These are phyloP conservation scores for Anoncus sp. DNA, from an alignment of 2,888 invertebrate species.

Conservation along the genomic window DNA sequence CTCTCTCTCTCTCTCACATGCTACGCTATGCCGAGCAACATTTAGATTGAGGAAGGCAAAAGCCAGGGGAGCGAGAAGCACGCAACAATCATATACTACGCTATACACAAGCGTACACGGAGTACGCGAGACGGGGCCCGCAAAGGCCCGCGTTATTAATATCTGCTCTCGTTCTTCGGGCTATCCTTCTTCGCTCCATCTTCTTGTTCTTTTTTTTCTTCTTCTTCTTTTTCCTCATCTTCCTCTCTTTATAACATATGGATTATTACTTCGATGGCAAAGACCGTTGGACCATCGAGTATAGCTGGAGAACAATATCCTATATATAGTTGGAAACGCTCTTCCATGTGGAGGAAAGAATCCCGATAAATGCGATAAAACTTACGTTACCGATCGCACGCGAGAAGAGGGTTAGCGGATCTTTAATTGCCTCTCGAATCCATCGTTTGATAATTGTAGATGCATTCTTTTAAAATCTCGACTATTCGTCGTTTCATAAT, in stretches of 20 bases:
- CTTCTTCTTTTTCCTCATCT: conserved; percentile 28
- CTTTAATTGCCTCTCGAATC: not conserved
- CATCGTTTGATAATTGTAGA: not conserved
- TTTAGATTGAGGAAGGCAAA: conserved; percentile 77
- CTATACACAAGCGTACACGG: conserved; percentile 35
- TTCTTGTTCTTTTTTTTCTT: conserved; percentile 19
- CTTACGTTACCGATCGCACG: not conserved
- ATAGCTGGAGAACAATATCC: not conserved
- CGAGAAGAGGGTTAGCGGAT: not conserved
- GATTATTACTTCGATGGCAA: conserved; percentile 31
- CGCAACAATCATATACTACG: conserved; percentile 73
- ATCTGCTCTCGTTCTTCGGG: conserved; percentile 74
- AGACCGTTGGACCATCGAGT: conserved; percentile 16
- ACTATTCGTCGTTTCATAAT: not conserved
- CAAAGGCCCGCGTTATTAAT: conserved; percentile 74
- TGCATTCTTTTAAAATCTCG: not conserved
- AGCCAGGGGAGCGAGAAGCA: conserved; percentile 72
- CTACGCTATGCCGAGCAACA: conserved; percentile 77
- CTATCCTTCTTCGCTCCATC: conserved; percentile 47
- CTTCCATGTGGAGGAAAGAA: not conserved
- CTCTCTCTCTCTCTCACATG: conserved; percentile 73
- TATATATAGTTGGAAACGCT: not conserved
- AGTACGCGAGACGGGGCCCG: conserved; percentile 41
- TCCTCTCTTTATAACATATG: conserved; percentile 14
- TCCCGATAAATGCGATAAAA: not conserved